phyloP scores from a whole-genome alignment of 2,113 vertebrate species.

The Nematolebias whitei region DNA sequence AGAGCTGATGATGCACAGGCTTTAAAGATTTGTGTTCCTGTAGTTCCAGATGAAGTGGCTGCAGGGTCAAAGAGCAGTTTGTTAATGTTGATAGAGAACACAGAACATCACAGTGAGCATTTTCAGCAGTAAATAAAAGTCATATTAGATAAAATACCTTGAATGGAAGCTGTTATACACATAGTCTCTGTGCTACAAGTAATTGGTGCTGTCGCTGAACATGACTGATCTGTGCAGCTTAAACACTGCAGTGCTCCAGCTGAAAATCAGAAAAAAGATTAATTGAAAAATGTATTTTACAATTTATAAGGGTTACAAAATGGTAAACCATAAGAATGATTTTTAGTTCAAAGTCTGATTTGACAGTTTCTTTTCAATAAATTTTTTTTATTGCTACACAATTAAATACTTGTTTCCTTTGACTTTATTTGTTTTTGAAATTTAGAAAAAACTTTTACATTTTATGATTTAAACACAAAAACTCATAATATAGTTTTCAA shows the following conservation, averaged over 20 bases:
- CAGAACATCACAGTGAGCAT: neutral
- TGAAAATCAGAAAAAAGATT: neutral
- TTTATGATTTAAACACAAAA: too few relatives aligned
- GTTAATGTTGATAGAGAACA: neutral
- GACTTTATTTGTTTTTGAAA: too few relatives aligned
- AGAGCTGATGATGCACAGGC: neutral
- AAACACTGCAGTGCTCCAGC: constrained; percentile 20
- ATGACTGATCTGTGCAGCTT: neutral
- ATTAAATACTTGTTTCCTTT: too few relatives aligned
- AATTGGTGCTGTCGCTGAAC: rapidly evolving
- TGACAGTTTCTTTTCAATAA: too few relatives aligned
- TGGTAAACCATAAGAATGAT: too few relatives aligned
- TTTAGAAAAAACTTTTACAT: too few relatives aligned
- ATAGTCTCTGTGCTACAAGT: neutral
- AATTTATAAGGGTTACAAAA: neutral
- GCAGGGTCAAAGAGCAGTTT: neutral
- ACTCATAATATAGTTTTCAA: too few relatives aligned
- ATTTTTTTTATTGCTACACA: too few relatives aligned
- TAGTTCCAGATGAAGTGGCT: neutral
- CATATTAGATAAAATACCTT: neutral
- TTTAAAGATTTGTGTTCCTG: neutral
- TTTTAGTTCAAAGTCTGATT: too few relatives aligned
- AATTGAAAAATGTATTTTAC: neutral
- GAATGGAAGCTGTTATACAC: constrained; percentile 15
- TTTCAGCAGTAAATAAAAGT: neutral